Evolutionary conservation across 1,140 invertebrate genomes (phyloP), one percentile per base, ranked within the genome.

Genomic region (Yoshiicerus persimilis): DNA sequence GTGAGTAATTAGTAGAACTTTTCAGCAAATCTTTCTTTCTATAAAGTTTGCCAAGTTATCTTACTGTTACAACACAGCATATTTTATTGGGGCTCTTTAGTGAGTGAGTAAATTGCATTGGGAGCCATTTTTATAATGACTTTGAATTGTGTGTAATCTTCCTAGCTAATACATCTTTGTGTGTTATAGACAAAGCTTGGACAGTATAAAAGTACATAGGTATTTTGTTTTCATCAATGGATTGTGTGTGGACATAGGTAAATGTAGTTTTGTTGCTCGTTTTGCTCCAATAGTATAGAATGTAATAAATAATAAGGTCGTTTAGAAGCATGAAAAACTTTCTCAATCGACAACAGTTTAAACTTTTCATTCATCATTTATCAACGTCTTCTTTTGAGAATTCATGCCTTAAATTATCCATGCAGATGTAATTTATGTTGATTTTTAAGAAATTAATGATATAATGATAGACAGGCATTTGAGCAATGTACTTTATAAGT

Each of bases 331-430:
- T 80, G 32, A 80, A 80, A 77, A 80, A 80, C 32, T 80, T 80
- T 80, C 75, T 80, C 75, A 36, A 38, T 34, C 34, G 32, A 34
- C 34, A 80, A n/a, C 30, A 80, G 2, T 34, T 36, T 80, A 34
- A 80, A 38, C 75, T 38, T 80, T 80, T 80, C 75, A 80, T 80
- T 80, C 75, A 32, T 80, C 34, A 80, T 80, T 80, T 80, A 80
- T 80, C 75, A 80, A 80, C 36, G 75, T 80, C 75, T 80, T 11
- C 75, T 80, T 80, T n/a, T 36, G 75, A 16, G 30, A 80, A 80
- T 34, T 80, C 30, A 80, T 80, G 75, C 32, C 66, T 80, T 80
- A 38, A 80, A 80, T 80, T 80, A 80, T 38, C 16, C 32, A 36
- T 38, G n/a, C 8, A 80, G 32, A 38, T 34, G 30, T 80, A 20